phyloP scores from a whole-genome alignment of 2,113 vertebrate species.

The Carassius carassius region DNA sequence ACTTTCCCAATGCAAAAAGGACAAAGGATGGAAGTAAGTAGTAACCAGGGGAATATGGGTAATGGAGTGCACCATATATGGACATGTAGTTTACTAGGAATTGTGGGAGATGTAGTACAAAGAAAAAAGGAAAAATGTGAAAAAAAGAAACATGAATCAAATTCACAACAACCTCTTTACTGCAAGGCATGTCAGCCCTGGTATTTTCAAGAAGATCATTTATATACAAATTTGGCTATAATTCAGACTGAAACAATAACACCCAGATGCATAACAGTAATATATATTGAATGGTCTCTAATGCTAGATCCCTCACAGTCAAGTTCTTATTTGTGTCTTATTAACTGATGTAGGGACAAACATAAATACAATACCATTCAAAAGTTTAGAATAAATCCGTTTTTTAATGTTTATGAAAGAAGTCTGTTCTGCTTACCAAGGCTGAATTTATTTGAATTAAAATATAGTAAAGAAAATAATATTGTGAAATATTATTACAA shows the following conservation, averaged over 20 bases:
- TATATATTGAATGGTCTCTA: background rate
- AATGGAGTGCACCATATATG: too few species aligned
- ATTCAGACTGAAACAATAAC: background rate
- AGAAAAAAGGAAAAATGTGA: too few species aligned
- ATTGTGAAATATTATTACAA: too few species aligned
- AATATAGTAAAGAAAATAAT: background rate
- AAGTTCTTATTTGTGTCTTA: background rate
- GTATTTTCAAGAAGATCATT: background rate
- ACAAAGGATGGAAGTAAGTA: too few species aligned
- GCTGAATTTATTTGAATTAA: background rate
- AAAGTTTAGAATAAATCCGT: background rate
- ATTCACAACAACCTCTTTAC: background rate
- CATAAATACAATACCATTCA: background rate
- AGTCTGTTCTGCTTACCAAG: background rate
- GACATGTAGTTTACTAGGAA: too few species aligned
- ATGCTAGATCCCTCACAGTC: background rate
- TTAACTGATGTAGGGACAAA: background rate
- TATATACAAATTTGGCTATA: background rate
- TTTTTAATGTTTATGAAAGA: too few species aligned
- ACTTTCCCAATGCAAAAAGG: too few species aligned
- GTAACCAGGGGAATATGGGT: too few species aligned
- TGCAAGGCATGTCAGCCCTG: background rate
- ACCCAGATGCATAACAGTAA: too few species aligned
- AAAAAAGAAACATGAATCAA: too few species aligned
- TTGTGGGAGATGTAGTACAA: too few species aligned